Percentiles rank a stretch among this genome's conserved stretches.
Conservation (phyloP, 2,888 invertebrate species). For the Acleris holmiana region DNA sequence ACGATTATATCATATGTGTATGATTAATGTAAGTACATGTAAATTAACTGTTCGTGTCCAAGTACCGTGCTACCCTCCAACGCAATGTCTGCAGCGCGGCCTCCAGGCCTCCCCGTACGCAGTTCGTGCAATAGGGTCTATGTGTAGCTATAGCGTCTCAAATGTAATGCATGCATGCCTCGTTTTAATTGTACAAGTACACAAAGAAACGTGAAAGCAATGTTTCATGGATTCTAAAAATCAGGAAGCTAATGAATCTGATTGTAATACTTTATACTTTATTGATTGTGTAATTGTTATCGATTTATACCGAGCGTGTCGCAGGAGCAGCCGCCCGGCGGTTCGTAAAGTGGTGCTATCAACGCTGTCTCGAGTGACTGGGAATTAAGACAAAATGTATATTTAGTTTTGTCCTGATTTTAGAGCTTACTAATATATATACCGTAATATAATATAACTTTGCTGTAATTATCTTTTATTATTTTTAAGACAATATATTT, state of each 20-base stretch:
- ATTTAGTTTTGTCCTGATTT: slow-evolving; percentile 80
- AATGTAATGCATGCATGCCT: slow-evolving; percentile 28
- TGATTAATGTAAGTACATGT: slow-evolving; percentile 22
- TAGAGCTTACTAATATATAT: slow-evolving; percentile 80
- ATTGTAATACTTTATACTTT: slow-evolving; percentile 46
- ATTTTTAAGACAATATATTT: slow-evolving; percentile 74
- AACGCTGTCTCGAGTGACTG: slow-evolving; percentile 72
- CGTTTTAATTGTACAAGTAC: slow-evolving; percentile 20
- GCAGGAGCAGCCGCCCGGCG: slow-evolving; percentile 62
- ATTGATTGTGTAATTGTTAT: slow-evolving; percentile 48
- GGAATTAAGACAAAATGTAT: slow-evolving; percentile 69
- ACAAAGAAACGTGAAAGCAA: slow-evolving; percentile 54
- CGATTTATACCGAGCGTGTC: slow-evolving; percentile 37
- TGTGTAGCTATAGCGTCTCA: slow-evolving; percentile 24
- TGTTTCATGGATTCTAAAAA: slow-evolving; percentile 53
- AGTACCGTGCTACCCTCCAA: slow-evolving; percentile 31
- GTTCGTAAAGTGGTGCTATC: slow-evolving; percentile 76
- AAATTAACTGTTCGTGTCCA: slow-evolving; percentile 27
- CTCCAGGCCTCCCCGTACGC: neutral
- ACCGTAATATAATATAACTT: slow-evolving; percentile 71
- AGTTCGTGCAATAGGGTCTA: slow-evolving; percentile 9
- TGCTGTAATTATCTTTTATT: slow-evolving; percentile 80
- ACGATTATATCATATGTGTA: slow-evolving; percentile 28
- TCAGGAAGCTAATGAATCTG: slow-evolving; percentile 27
- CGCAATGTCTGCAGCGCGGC: slow-evolving; percentile 21